phyloP scores from a whole-genome alignment of 2,113 vertebrate genomes.

The Nothocercus julius region DNA sequence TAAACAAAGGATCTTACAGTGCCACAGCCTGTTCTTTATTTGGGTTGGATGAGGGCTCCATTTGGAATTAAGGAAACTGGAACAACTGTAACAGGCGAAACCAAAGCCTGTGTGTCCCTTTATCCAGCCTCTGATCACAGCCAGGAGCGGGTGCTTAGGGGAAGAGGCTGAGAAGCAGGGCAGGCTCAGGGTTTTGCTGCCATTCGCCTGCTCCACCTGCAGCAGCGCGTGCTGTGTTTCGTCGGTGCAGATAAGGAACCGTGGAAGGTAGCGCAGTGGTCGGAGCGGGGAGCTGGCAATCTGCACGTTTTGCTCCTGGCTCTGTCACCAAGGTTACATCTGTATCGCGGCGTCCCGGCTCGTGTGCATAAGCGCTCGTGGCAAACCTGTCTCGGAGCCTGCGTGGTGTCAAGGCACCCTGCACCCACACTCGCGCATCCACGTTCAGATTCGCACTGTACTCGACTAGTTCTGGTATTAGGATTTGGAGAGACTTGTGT shows the following conservation, averaged over 20 bases:
- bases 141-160: neutral
- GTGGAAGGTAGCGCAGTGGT: neutral
- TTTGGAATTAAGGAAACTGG: slow-evolving; percentile 1
- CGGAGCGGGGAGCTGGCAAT: slow-evolving; percentile 31
- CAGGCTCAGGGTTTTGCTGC: neutral
- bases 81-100: neutral
- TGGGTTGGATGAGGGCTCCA: slow-evolving; percentile 2
- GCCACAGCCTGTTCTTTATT: slow-evolving; percentile 52
- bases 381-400: slow-evolving; percentile 3
- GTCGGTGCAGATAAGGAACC: neutral
- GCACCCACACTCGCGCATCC: fast-evolving
- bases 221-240: slow-evolving; percentile 4
- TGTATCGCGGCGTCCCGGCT: neutral
- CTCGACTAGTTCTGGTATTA: neutral
- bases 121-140: neutral
- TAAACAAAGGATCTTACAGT: slow-evolving; percentile 42
- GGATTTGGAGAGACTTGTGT: neutral
- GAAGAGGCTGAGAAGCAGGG: neutral
- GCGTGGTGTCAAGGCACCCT: neutral
- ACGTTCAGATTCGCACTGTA: neutral
- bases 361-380: neutral
- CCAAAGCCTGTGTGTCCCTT: neutral
- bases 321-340: slow-evolving; percentile 66
- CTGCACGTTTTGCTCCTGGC: neutral
- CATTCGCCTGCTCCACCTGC: neutral